Conservation (phyloP, 2,113 vertebrate genomes). For the Rhea pennata region DNA sequence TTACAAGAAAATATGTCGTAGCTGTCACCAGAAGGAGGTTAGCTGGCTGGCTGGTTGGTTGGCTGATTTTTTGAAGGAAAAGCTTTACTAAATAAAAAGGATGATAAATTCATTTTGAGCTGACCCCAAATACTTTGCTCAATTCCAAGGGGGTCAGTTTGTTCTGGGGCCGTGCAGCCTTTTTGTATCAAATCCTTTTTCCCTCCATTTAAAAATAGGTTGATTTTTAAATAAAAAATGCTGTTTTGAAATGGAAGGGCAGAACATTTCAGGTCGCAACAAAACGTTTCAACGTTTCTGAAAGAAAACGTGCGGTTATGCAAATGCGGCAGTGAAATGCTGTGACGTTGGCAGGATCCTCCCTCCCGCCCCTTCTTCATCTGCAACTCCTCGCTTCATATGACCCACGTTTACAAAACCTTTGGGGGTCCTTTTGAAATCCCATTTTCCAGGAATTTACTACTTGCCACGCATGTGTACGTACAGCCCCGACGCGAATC, state of each 20-base stretch:
- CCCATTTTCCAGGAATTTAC: neutral
- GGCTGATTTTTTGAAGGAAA: constrained; percentile 19
- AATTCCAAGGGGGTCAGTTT: neutral
- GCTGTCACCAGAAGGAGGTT: constrained; percentile 18
- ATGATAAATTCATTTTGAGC: constrained; percentile 10
- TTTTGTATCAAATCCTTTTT: neutral
- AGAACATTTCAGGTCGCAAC: constrained; percentile 59
- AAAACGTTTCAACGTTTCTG: constrained; percentile 47
- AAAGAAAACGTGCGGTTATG: constrained; percentile 44
- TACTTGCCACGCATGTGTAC: accelerated
- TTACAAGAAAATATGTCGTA: neutral
- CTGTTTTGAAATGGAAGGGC: constrained; percentile 52
- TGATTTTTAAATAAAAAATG: constrained; percentile 45
- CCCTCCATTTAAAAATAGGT: constrained; percentile 10
- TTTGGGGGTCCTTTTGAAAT: neutral
- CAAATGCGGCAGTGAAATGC: constrained; percentile 46
- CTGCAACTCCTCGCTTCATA: neutral
- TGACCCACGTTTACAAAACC: neutral
- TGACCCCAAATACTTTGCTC: neutral
- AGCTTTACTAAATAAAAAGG: constrained; percentile 38
- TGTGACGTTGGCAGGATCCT: constrained; percentile 52
- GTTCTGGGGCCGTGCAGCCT: neutral
- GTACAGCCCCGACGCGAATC: neutral
- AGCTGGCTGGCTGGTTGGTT: neutral
- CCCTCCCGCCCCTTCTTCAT: constrained; percentile 45